Conservation (phyloP, 2,797 vertebrate genomes). For the Gymnothorax javanicus region DNA sequence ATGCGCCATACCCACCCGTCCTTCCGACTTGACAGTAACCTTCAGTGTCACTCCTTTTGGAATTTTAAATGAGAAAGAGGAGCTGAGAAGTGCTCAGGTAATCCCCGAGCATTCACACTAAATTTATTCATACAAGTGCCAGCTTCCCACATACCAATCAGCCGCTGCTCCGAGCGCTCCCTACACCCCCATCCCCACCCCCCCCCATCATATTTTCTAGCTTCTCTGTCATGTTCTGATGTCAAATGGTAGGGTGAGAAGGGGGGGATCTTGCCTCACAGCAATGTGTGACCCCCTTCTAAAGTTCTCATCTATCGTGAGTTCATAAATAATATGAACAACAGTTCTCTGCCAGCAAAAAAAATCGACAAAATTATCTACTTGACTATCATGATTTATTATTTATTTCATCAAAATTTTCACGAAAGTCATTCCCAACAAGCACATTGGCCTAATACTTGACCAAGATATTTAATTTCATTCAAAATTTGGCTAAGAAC, state of each 20-base stretch:
- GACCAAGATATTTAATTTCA: too few relatives aligned
- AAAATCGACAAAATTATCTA: not conserved
- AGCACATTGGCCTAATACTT: too few relatives aligned
- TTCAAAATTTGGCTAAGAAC: too few relatives aligned
- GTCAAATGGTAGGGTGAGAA: not conserved
- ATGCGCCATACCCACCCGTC: not conserved
- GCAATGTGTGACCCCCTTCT: not conserved
- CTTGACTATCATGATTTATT: not conserved
- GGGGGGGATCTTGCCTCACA: not conserved
- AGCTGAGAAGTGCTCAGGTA: not conserved
- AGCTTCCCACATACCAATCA: not conserved
- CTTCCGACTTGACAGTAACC: not conserved
- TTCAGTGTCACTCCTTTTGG: not conserved
- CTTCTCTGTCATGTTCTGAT: not conserved
- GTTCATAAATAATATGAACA: not conserved
- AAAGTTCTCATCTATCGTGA: not conserved
- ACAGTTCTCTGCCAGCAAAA: not conserved
- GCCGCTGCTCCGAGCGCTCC: not conserved
- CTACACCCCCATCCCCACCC: not conserved
- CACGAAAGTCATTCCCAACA: too few relatives aligned
- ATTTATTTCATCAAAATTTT: not conserved
- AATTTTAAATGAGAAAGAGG: not conserved
- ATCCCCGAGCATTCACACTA: not conserved
- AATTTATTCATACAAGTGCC: not conserved
- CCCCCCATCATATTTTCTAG: not conserved